Evolutionary conservation across 2,888 invertebrate genomes (phyloP).

Genomic region (Polia nebulosa): DNA sequence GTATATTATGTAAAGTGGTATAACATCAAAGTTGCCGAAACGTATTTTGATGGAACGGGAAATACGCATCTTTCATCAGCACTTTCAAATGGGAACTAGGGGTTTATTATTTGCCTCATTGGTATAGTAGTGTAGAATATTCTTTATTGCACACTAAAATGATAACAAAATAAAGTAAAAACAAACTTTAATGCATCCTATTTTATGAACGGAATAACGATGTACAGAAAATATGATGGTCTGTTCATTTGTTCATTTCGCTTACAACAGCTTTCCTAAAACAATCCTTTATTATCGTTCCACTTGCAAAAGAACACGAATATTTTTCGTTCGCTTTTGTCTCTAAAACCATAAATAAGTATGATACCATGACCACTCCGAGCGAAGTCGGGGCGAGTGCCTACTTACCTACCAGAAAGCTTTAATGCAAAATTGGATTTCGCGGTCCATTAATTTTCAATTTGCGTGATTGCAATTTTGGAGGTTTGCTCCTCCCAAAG

Average conservation of each 20-base stretch:
- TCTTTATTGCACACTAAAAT: too few relatives aligned
- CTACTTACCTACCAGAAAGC: constrained; percentile 83
- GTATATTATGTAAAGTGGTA: too few relatives aligned
- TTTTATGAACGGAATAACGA: neutral
- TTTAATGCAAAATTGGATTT: constrained; percentile 90
- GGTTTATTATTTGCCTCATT: constrained; percentile 1
- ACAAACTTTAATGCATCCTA: too few relatives aligned
- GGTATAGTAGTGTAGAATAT: too few relatives aligned
- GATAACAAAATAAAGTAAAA: too few relatives aligned
- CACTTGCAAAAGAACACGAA: constrained; percentile 38
- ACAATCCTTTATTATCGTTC: constrained; percentile 20
- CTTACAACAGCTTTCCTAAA: constrained; percentile 13
- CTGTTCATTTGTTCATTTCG: constrained; percentile 8
- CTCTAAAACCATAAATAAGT: constrained; percentile 64
- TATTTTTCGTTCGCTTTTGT: constrained; percentile 56
- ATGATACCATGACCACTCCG: constrained; percentile 67
- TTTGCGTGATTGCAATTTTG: constrained; percentile 90
- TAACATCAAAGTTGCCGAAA: too few relatives aligned
- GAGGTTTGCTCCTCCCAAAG: constrained; percentile 87
- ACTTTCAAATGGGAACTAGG: constrained; percentile 24
- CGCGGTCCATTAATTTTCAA: constrained; percentile 90
- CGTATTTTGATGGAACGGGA: constrained; percentile 68
- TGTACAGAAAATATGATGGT: too few relatives aligned
- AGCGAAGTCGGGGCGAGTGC: constrained; percentile 73
- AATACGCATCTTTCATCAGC: constrained; percentile 45